phyloP scores from a whole-genome alignment of 2,888 invertebrate genomes.

The Lepidochitona cinerea region DNA sequence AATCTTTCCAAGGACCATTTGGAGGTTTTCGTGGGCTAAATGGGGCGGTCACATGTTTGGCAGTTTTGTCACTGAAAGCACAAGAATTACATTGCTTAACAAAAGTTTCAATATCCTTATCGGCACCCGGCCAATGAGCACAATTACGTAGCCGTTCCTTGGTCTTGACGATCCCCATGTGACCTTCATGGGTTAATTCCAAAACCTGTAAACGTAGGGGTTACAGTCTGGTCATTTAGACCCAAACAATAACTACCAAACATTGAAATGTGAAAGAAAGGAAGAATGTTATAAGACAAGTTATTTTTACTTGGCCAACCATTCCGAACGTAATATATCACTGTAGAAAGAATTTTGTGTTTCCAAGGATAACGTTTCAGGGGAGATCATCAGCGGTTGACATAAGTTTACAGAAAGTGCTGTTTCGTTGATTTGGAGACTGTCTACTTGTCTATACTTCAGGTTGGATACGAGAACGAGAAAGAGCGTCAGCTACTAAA shows the following conservation, averaged over 20 bases:
- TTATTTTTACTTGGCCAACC: conserved; percentile 13
- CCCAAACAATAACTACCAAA: neutral
- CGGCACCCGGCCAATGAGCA: conserved; percentile 20
- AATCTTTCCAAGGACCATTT: neutral
- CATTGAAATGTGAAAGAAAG: conserved; percentile 8
- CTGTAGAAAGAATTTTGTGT: conserved; percentile 6
- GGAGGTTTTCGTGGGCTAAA: neutral
- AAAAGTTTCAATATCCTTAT: conserved; percentile 14
- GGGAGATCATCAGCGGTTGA: neutral
- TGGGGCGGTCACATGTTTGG: neutral
- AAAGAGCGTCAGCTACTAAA: conserved; percentile 18
- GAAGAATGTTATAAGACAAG: neutral
- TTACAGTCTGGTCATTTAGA: conserved; percentile 2
- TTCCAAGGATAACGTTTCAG: neutral
- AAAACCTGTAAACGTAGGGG: neutral
- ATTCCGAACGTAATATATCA: conserved; percentile 2
- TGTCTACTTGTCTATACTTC: neutral
- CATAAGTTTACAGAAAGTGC: neutral
- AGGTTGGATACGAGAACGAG: neutral
- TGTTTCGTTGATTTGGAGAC: too few species aligned
- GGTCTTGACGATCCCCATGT: conserved; percentile 18
- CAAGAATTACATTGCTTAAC: conserved; percentile 9
- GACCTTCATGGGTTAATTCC: conserved; percentile 16
- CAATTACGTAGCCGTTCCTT: conserved; percentile 11
- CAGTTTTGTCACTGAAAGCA: conserved; percentile 4